phyloP scores from a whole-genome alignment of 1,140 invertebrate species.

The Battus philenor region DNA sequence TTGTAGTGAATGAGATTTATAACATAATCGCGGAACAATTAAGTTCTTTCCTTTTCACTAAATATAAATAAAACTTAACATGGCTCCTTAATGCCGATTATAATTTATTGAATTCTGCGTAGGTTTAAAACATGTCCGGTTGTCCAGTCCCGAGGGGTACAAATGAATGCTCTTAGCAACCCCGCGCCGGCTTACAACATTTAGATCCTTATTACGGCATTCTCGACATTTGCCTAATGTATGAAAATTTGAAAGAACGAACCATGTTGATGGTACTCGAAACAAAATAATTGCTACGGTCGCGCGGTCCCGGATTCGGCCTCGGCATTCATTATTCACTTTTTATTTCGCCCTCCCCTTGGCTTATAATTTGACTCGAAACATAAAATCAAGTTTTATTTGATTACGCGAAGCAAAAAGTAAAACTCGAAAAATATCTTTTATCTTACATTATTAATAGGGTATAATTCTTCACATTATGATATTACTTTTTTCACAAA shows the following conservation, averaged over 20 bases:
- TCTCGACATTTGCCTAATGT: constrained; percentile 74
- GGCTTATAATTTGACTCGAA: constrained; percentile 74
- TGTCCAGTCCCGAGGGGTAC: constrained; percentile 42
- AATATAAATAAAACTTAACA: no score
- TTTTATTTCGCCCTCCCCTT: constrained; percentile 70
- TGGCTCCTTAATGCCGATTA: no score
- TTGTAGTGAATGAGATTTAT: no score
- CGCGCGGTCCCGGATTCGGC: constrained; percentile 63
- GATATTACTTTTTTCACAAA: no score
- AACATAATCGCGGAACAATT: no score
- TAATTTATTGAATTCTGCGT: constrained; percentile 26
- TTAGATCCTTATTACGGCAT: constrained; percentile 68
- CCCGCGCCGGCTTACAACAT: constrained; percentile 59
- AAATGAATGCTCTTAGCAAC: constrained; percentile 53
- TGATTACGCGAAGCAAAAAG: constrained; percentile 64
- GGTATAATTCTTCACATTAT: constrained; percentile 35
- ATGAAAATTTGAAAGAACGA: constrained; percentile 75
- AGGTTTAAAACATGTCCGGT: constrained; percentile 38
- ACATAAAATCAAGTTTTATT: constrained; percentile 75
- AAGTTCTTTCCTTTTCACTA: no score
- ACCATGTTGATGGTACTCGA: constrained; percentile 73
- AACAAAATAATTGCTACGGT: constrained; percentile 75
- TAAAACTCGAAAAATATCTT: constrained; percentile 47
- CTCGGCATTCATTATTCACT: constrained; percentile 73
- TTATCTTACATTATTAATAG: constrained; percentile 53